Evolutionary conservation across 2,888 invertebrate genomes (phyloP), one percentile per base, ranked within the genome.

Genomic region (Loripinus fragilis): DNA sequence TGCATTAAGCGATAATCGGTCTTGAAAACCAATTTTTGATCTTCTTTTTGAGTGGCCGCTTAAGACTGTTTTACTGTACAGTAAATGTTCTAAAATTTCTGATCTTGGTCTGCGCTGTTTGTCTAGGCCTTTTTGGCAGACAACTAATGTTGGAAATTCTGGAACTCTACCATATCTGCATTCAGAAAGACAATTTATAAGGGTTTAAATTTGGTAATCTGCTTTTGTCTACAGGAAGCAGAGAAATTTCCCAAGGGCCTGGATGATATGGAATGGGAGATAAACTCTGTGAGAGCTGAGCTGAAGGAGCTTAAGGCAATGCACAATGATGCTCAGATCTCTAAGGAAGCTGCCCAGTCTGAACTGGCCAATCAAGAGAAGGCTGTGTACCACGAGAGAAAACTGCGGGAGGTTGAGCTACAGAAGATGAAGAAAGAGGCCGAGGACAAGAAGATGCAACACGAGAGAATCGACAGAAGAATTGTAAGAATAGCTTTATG

Each of bases 351-450:
- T 3, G 91, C 93, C 0, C 90, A 91, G 76, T 84, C 86, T 45
- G 93, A 93, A 70, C 86, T 93, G 35, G 78, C 89, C 17, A 89
- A 90, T 33, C 91, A 92, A 71, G 93, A 94, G 85, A 91, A 91
- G 66, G 88, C 92, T 20, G 67, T 67, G 42, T 92, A 92, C 68
- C 83, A 88, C 0, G 93, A 93, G 76, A 88, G 93, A 38, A 92
- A 92, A 80, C 88, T 92, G 86, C 85, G 93, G 48, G 94, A 94
- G 80, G 84, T 92, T 30, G 93, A 93, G 76, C 86, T 94, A 33
- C 89, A 90, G 72, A 90, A 91, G 82, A 92, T 93, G 89, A 92
- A 93, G 86, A 93, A 93, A 79, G 93, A 93, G 73, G 93, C 93
- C 23, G 93, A 94, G 65, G 93, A 93, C 79, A 93, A 93, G 88